phyloP scores from a whole-genome alignment of 1,140 invertebrate species.

The Scylla paramamosain region DNA sequence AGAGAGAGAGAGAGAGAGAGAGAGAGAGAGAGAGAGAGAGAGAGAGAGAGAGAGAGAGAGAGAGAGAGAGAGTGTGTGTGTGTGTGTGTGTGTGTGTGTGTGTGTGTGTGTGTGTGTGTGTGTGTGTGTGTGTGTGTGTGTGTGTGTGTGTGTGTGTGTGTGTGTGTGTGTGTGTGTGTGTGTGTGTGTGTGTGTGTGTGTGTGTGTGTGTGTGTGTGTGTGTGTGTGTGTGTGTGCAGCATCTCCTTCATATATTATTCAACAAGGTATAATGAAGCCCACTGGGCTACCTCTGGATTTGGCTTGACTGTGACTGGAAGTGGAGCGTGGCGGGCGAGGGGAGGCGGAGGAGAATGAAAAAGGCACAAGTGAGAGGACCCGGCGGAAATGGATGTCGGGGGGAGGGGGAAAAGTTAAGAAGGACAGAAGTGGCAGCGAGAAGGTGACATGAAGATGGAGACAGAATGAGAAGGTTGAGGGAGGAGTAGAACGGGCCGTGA shows the following conservation, averaged over 20 bases:
- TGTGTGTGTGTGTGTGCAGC: background rate
- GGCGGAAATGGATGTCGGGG: too few species aligned
- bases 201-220: constrained; percentile 17
- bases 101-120: background rate
- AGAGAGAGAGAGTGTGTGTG: too few species aligned
- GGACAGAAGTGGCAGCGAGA: too few species aligned
- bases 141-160: constrained; percentile 1
- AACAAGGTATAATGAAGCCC: background rate
- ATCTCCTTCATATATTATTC: background rate
- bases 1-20: too few species aligned
- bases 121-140: background rate
- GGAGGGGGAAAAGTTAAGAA: too few species aligned
- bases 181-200: constrained; percentile 12
- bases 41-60: too few species aligned
- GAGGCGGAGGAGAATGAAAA: background rate
- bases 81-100: too few species aligned
- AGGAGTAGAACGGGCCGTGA: too few species aligned
- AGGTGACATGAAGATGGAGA: too few species aligned
- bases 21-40: too few species aligned
- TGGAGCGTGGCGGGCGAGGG: background rate
- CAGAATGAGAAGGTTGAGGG: too few species aligned
- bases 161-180: background rate
- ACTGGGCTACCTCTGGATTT: background rate
- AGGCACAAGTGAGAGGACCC: background rate
- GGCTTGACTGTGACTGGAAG: background rate